A percentile compares a stretch with the other conserved stretches of the same genome.
Conservation (phyloP, 2,113 vertebrate genomes). For the Sitta europaea region DNA sequence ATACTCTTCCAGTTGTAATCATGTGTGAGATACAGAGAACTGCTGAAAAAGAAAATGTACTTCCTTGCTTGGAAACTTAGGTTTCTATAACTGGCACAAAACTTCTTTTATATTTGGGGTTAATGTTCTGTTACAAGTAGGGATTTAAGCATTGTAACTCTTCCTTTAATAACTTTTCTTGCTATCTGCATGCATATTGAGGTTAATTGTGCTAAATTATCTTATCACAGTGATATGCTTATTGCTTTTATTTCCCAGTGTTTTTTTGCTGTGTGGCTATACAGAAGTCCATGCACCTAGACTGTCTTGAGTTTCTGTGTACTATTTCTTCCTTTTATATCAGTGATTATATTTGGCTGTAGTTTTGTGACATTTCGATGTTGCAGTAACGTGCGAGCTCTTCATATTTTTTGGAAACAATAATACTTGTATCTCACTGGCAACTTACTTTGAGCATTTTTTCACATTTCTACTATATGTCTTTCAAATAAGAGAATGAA, state of each 20-base stretch:
- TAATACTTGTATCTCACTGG: background rate
- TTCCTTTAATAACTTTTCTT: background rate
- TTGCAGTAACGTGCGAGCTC: background rate
- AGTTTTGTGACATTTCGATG: background rate
- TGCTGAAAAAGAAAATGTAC: background rate
- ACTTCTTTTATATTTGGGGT: background rate
- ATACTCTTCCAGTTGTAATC: background rate
- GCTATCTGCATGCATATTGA: background rate
- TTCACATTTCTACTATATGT: background rate
- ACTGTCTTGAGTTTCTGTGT: background rate
- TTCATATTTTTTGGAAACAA: background rate
- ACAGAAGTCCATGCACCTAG: background rate
- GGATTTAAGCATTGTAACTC: background rate
- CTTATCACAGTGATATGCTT: background rate
- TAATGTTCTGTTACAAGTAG: background rate
- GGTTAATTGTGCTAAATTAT: background rate
- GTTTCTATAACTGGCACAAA: background rate
- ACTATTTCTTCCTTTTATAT: background rate
- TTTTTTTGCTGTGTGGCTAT: background rate
- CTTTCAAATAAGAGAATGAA: background rate
- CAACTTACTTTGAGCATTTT: background rate
- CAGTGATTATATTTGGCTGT: background rate
- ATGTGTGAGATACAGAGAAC: background rate
- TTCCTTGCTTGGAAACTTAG: background rate
- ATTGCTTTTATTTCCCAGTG: background rate